Conservation (phyloP, 2,797 vertebrate species). For the Coreius guichenoti region DNA sequence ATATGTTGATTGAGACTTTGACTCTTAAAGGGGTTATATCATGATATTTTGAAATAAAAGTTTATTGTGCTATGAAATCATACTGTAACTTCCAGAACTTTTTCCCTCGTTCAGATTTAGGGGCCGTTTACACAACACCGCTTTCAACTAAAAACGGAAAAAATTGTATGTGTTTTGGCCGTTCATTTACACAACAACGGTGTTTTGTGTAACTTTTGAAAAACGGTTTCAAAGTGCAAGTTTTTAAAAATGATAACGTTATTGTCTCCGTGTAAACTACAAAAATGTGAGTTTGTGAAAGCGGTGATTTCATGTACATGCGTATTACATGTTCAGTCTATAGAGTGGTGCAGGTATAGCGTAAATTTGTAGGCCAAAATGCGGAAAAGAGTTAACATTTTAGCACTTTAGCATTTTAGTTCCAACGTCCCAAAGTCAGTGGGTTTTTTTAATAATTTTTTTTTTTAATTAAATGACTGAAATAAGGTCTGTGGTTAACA, state of each 20-base stretch:
- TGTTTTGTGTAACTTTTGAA: not conserved
- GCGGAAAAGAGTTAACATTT: too few relatives aligned
- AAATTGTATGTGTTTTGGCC: not conserved
- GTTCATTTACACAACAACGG: too few relatives aligned
- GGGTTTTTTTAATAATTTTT: too few relatives aligned
- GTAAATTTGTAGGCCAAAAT: not conserved
- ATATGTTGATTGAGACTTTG: constrained; percentile 24
- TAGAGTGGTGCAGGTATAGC: not conserved
- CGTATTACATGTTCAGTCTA: not conserved
- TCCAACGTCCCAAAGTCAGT: too few relatives aligned
- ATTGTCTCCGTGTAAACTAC: not conserved
- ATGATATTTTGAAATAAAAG: constrained; percentile 28
- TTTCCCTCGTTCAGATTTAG: not conserved
- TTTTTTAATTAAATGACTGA: too few relatives aligned
- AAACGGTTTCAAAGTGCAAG: too few relatives aligned
- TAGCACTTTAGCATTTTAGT: too few relatives aligned
- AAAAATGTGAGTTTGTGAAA: not conserved
- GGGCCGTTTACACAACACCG: not conserved
- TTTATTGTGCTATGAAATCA: constrained; percentile 7
- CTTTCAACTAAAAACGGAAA: too few relatives aligned
- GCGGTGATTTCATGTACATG: not conserved
- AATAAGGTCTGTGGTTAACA: too few relatives aligned
- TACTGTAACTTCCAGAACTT: constrained; percentile 11
- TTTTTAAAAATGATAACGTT: too few relatives aligned
- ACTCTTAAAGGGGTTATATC: constrained; percentile 30